These are phyloP conservation scores for Tetragnatha versicolor DNA, from an alignment of 1,140 invertebrate genomes.

Conservation along the genomic window DNA sequence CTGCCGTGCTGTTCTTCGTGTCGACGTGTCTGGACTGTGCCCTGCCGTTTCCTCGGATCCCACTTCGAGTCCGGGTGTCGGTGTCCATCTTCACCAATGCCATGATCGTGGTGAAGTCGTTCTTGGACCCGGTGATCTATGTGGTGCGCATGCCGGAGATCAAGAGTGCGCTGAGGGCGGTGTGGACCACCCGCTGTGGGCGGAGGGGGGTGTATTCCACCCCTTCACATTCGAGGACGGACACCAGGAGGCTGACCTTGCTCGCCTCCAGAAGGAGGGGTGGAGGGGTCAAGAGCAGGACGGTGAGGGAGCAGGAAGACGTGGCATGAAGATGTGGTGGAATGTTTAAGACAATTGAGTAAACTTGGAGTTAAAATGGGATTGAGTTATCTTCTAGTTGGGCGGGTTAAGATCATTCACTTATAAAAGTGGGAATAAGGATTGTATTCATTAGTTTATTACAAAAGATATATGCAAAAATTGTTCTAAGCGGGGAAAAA, in stretches of 20 bases:
- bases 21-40: slow-evolving; percentile 68
- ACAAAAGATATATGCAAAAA: too few species aligned
- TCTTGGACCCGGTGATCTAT: slow-evolving; percentile 75
- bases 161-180: slow-evolving; percentile 57
- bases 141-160: slow-evolving; percentile 74
- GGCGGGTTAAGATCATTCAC: too few species aligned
- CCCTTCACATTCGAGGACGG: slow-evolving; percentile 31
- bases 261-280: background rate
- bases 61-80: slow-evolving; percentile 27
- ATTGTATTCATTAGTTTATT: too few species aligned
- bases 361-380: too few species aligned
- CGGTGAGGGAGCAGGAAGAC: background rate
- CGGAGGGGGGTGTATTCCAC: background rate
- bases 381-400: too few species aligned
- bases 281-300: background rate
- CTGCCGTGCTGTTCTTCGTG: slow-evolving; percentile 68
- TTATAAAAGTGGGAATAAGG: too few species aligned
- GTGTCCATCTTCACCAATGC: slow-evolving; percentile 58
- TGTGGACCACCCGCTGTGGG: slow-evolving; percentile 43
- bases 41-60: slow-evolving; percentile 47
- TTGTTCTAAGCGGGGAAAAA: too few species aligned
- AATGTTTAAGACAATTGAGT: too few species aligned
- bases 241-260: slow-evolving; percentile 13
- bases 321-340: too few species aligned
- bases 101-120: slow-evolving; percentile 71